These are phyloP conservation scores for Urophycis tenuis DNA, from an alignment of 2,797 vertebrate species.

Conservation along the genomic window DNA sequence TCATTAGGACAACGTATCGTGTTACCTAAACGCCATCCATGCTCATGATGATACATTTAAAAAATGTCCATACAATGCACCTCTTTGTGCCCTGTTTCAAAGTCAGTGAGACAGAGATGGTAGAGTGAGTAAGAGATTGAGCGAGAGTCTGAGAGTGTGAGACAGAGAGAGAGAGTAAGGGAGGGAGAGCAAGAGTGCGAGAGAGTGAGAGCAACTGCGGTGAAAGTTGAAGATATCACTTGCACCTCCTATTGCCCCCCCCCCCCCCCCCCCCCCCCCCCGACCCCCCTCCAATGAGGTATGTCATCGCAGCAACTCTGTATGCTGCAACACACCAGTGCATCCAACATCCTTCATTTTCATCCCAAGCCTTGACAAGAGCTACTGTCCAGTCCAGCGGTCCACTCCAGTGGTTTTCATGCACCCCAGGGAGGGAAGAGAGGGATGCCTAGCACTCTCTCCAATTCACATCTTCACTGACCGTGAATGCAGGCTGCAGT, in stretches of 20 bases:
- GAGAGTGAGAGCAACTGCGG: background rate
- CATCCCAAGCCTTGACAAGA: background rate
- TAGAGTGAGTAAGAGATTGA: no score
- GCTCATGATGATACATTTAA: background rate
- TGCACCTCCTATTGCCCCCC: background rate
- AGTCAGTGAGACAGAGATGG: background rate
- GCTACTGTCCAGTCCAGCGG: background rate
- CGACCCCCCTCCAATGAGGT: no score
- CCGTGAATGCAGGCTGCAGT: background rate
- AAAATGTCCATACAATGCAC: background rate
- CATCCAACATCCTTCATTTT: background rate
- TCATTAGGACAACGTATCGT: background rate
- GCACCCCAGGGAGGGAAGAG: background rate
- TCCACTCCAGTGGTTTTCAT: background rate
- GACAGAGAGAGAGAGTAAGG: background rate
- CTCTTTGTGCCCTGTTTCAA: background rate
- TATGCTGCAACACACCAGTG: background rate
- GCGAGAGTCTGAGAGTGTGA: no score
- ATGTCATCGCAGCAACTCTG: background rate
- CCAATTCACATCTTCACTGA: background rate
- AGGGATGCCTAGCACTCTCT: background rate
- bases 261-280: no score
- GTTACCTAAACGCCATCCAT: background rate
- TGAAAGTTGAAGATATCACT: background rate
- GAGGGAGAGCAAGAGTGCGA: background rate